phyloP scores from a whole-genome alignment of 2,797 vertebrate species.

The Geotria australis region DNA sequence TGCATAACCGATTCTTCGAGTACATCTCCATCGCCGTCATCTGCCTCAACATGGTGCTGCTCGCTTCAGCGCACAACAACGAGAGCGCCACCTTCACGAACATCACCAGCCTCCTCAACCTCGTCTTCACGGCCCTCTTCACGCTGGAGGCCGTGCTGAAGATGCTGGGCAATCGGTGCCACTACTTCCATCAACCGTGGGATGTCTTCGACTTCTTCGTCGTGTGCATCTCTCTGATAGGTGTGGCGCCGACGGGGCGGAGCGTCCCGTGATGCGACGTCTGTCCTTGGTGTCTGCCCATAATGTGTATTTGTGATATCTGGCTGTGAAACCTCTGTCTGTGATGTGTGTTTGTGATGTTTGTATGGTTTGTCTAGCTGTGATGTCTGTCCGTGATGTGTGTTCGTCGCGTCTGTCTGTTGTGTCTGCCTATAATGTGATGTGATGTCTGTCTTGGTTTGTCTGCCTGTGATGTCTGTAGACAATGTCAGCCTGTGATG shows the following conservation, averaged over 20 bases:
- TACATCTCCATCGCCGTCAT: constrained; percentile 1
- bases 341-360: too few species aligned
- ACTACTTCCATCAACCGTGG: constrained; percentile 1
- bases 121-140: constrained; percentile 1
- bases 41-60: constrained; percentile 1
- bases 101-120: background rate
- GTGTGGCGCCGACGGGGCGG: background rate
- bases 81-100: background rate
- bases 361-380: too few species aligned
- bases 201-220: constrained; percentile 2
- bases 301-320: too few species aligned
- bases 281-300: too few species aligned
- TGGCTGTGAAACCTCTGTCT: too few species aligned
- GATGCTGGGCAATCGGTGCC: constrained; percentile 1
- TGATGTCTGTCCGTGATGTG: too few species aligned
- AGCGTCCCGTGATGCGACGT: too few species aligned
- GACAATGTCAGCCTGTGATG: too few species aligned
- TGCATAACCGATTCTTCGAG: constrained; percentile 1
- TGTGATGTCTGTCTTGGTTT: too few species aligned
- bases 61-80: constrained; percentile 1
- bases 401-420: too few species aligned
- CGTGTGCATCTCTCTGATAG: constrained; percentile 1
- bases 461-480: too few species aligned
- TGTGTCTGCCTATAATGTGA: too few species aligned
- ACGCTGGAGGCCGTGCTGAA: constrained; percentile 1